These are phyloP conservation scores for Cyphomyrmex costatus DNA, from an alignment of 1,140 invertebrate genomes.

Conservation along the genomic window DNA sequence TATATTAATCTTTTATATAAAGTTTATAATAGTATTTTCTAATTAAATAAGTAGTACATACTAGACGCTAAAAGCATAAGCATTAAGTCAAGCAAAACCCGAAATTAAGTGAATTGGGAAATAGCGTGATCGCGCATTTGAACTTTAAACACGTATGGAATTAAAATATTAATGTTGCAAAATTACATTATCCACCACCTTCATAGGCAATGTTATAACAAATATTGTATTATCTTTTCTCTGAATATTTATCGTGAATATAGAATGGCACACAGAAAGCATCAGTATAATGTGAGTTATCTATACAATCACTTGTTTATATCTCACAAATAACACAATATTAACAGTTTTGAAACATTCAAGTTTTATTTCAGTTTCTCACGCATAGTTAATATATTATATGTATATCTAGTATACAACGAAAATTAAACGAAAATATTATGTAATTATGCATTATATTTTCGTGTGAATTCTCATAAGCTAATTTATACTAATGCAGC, in stretches of 20 bases:
- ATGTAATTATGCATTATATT: neutral
- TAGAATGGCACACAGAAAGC: neutral
- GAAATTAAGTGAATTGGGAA: constrained; percentile 18
- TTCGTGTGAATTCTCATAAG: neutral
- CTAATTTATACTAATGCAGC: neutral
- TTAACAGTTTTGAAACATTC: neutral
- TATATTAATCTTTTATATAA: neutral
- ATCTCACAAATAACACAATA: neutral
- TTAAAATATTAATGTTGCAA: constrained; percentile 26
- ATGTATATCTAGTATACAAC: no score
- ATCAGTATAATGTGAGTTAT: constrained; percentile 1
- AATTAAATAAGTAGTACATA: neutral
- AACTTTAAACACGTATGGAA: neutral
- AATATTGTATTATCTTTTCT: constrained; percentile 23
- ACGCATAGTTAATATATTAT: no score
- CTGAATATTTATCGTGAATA: neutral
- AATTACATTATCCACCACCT: neutral
- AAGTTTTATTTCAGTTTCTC: neutral
- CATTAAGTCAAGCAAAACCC: neutral
- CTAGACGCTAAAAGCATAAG: constrained; percentile 12
- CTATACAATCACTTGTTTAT: neutral
- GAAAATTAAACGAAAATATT: no score
- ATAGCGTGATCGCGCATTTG: neutral
- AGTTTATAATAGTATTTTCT: neutral
- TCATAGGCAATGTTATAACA: neutral